These are phyloP conservation scores for Saccostrea glomerata DNA, from an alignment of 1,140 invertebrate genomes.

Conservation along the genomic window DNA sequence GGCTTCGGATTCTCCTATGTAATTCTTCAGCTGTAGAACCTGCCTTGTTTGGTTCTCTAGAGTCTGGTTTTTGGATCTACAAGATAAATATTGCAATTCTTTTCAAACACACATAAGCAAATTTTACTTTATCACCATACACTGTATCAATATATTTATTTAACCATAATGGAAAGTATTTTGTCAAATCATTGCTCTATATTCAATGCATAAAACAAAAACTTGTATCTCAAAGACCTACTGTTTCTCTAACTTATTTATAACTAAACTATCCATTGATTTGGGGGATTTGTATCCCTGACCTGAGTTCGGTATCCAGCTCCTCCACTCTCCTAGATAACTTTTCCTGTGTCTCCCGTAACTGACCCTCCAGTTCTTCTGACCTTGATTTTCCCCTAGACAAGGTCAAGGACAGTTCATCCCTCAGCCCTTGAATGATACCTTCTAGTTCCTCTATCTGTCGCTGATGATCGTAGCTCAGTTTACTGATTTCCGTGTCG, in stretches of 20 bases:
- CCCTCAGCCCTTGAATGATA: conserved; percentile 52
- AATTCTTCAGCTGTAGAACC: conserved; percentile 67
- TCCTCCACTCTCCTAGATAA: conserved; percentile 49
- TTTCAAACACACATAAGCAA: neutral
- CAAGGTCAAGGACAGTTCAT: conserved; percentile 52
- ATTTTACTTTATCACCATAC: no score
- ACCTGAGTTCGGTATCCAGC: conserved; percentile 45
- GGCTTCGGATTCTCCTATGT: conserved; percentile 69
- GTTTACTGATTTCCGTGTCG: conserved; percentile 63
- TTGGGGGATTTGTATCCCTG: neutral
- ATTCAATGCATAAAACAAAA: no score
- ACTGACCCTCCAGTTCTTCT: conserved; percentile 46
- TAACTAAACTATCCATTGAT: no score
- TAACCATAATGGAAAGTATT: no score
- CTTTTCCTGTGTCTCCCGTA: conserved; percentile 46
- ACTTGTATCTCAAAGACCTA: no score
- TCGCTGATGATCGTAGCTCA: conserved; percentile 65
- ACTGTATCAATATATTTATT: no score
- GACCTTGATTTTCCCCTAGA: conserved; percentile 46
- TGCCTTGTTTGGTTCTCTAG: conserved; percentile 60
- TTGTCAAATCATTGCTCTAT: no score
- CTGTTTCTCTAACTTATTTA: no score
- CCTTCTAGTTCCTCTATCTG: conserved; percentile 60
- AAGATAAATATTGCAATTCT: neutral
- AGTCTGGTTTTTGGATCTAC: conserved; percentile 56